Conservation (phyloP, 2,113 vertebrate genomes). For the Pterocles gutturalis region DNA sequence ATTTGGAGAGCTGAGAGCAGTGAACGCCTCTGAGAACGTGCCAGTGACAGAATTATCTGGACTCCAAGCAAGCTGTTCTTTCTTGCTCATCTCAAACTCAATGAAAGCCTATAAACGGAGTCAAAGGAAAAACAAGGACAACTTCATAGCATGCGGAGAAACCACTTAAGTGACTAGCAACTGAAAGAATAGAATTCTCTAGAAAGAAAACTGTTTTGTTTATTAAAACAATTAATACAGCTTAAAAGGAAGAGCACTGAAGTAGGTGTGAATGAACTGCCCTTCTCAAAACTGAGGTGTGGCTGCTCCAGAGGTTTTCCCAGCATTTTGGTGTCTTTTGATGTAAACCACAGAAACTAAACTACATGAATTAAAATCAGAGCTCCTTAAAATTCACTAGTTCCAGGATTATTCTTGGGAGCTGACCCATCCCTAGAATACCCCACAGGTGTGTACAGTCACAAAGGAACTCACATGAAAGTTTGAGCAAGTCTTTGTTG, state of each 20-base stretch:
- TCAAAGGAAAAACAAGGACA: not conserved
- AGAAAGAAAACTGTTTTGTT: conserved; percentile 60
- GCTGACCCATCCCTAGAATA: conserved; percentile 54
- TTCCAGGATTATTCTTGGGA: conserved; percentile 53
- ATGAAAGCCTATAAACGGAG: not conserved
- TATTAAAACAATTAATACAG: conserved; percentile 53
- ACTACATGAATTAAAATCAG: conserved; percentile 54
- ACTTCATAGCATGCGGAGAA: not conserved
- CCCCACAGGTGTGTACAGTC: conserved; percentile 42
- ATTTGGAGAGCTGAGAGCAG: not conserved
- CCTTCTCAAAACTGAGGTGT: conserved; percentile 53
- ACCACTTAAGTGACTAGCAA: not conserved
- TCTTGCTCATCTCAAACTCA: not conserved
- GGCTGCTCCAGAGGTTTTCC: conserved; percentile 67
- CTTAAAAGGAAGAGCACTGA: conserved; percentile 48
- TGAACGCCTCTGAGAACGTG: not conserved
- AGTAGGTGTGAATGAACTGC: conserved; percentile 62
- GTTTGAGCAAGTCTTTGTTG: conserved; percentile 49
- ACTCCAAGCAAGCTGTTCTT: not conserved
- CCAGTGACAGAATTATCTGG: not conserved
- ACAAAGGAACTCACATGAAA: conserved; percentile 66
- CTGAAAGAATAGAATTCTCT: not conserved
- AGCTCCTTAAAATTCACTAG: conserved; percentile 67
- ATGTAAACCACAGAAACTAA: conserved; percentile 73
- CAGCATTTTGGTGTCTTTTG: conserved; percentile 66